phyloP scores from a whole-genome alignment of 2,888 invertebrate genomes.

The Parapristionchus giblindavisi region DNA sequence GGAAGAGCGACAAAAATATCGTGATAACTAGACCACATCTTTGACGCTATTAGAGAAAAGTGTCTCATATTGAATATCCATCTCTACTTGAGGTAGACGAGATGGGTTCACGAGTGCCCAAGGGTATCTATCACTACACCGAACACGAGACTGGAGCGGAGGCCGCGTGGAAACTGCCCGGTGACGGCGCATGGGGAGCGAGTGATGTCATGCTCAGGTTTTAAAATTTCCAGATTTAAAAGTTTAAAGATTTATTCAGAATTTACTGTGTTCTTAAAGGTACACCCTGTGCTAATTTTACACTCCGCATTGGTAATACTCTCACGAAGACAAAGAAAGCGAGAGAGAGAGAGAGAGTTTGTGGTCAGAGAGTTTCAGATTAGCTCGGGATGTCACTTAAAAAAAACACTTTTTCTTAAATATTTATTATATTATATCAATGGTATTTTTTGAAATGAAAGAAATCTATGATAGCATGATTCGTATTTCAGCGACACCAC shows the following conservation, averaged over 20 bases:
- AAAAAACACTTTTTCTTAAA: neutral
- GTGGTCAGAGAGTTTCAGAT: neutral
- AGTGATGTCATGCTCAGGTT: constrained; percentile 35
- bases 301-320: neutral
- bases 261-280: too few relatives aligned
- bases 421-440: neutral
- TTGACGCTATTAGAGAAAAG: too few relatives aligned
- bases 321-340: neutral
- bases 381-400: neutral
- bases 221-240: too few relatives aligned
- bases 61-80: too few relatives aligned
- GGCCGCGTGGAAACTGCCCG: constrained; percentile 33
- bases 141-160: constrained; percentile 30
- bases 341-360: neutral
- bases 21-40: too few relatives aligned
- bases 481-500: constrained; percentile 23
- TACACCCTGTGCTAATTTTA: too few relatives aligned
- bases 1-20: too few relatives aligned
- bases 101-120: constrained; percentile 14
- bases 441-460: neutral
- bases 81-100: constrained; percentile 1
- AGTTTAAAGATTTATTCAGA: too few relatives aligned
- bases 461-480: neutral
- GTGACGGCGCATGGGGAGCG: constrained; percentile 19
- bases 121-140: constrained; percentile 34